phyloP scores from a whole-genome alignment of 2,113 vertebrate species.

The Leucosticte australis region DNA sequence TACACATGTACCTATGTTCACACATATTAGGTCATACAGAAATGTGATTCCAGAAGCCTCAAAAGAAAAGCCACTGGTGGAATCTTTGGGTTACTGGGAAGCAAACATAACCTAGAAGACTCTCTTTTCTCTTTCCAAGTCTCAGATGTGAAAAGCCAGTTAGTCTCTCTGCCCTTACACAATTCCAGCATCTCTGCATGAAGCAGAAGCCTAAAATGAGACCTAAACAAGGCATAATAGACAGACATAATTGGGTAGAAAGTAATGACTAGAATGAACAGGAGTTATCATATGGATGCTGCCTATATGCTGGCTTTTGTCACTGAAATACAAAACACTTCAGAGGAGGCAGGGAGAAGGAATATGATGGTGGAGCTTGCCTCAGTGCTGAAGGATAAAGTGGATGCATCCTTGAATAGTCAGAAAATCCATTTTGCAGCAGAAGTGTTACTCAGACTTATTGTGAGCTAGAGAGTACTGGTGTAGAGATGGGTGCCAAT shows the following conservation, averaged over 20 bases:
- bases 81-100: not conserved
- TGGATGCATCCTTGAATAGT: not conserved
- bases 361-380: not conserved
- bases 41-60: not conserved
- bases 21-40: not conserved
- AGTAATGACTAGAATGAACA: not conserved
- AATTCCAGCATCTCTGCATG: not conserved
- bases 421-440: slow-evolving; percentile 22
- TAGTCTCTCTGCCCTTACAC: not conserved
- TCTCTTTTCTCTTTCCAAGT: not conserved
- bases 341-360: not conserved
- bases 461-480: not conserved
- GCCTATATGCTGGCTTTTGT: not conserved
- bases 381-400: not conserved
- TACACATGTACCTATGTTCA: not conserved
- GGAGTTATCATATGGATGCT: not conserved
- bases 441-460: not conserved
- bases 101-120: not conserved
- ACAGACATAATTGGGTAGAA: not conserved
- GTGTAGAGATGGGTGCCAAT: not conserved
- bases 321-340: not conserved
- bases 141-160: not conserved
- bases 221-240: not conserved
- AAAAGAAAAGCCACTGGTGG: not conserved
- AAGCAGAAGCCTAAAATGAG: not conserved